phyloP scores from a whole-genome alignment of 2,113 vertebrate genomes.

The Pampusana beccarii region DNA sequence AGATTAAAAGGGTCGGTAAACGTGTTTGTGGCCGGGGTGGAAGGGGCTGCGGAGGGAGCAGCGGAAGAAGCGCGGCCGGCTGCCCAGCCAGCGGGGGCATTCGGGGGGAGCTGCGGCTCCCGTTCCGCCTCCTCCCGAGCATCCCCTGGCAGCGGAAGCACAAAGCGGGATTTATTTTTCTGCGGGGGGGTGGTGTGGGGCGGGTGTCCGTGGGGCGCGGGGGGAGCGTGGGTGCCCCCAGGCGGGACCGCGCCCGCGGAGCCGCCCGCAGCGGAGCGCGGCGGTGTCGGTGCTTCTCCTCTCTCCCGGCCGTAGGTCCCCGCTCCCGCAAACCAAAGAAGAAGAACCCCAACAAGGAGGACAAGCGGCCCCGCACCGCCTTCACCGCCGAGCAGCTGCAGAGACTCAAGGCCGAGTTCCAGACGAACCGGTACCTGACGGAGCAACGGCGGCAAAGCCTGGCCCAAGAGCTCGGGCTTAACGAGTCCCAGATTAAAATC shows the following conservation, averaged over 20 bases:
- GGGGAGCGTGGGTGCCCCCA: too few species aligned
- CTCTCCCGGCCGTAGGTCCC: constrained; percentile 81
- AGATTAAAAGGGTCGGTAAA: background rate
- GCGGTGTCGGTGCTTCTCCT: background rate
- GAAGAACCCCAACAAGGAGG: constrained; percentile 90
- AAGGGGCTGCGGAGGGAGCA: background rate
- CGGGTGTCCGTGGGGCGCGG: too few species aligned
- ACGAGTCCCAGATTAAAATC: constrained; percentile 92
- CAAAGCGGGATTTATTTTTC: background rate
- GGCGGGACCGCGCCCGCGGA: background rate
- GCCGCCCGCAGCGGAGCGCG: background rate
- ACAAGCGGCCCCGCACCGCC: constrained; percentile 90
- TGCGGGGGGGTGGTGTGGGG: too few species aligned
- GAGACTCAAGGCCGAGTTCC: constrained; percentile 89
- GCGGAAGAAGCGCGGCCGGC: background rate
- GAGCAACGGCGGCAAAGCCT: constrained; percentile 88
- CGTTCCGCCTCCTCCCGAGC: background rate
- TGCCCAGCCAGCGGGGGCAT: background rate
- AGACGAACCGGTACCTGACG: constrained; percentile 90
- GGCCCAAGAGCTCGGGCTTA: constrained; percentile 89
- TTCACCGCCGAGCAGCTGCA: constrained; percentile 93
- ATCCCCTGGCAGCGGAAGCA: background rate
- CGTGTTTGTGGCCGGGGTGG: background rate
- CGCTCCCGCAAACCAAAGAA: constrained; percentile 98
- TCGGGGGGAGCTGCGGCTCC: background rate